Evolutionary conservation across 2,888 invertebrate species (phyloP).

Genomic region (Synanthedon myopaeformis): DNA sequence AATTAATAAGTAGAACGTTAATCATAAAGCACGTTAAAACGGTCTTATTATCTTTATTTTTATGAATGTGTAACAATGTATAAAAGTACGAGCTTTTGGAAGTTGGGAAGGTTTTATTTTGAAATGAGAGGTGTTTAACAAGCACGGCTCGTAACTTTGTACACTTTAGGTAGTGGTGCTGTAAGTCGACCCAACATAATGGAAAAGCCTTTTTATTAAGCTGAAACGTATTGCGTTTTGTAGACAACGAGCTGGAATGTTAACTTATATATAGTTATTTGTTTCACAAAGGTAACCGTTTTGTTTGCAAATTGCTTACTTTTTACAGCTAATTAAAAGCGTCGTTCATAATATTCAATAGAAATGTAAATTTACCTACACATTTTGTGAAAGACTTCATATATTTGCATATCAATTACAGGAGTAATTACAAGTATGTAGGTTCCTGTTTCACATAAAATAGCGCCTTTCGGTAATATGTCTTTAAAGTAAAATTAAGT

Average conservation of each 20-base stretch:
- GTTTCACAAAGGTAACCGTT: too few species aligned
- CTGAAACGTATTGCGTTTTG: slow-evolving; percentile 29
- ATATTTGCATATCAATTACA: too few species aligned
- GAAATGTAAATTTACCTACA: too few species aligned
- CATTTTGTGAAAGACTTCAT: too few species aligned
- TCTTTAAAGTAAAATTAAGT: too few species aligned
- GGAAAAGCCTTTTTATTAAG: slow-evolving; percentile 41
- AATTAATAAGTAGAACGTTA: slow-evolving; percentile 5
- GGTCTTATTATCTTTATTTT: slow-evolving; percentile 19
- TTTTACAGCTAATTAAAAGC: too few species aligned
- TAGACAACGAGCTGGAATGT: slow-evolving; percentile 5
- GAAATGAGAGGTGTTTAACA: slow-evolving; percentile 24
- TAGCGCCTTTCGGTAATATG: too few species aligned
- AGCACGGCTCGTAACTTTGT: slow-evolving; percentile 40
- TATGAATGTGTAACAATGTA: slow-evolving; percentile 31
- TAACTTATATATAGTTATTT: neutral
- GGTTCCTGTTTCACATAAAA: too few species aligned
- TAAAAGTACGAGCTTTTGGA: slow-evolving; percentile 34
- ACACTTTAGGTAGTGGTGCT: slow-evolving; percentile 29
- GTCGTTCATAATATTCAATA: too few species aligned
- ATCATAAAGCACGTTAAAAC: slow-evolving; percentile 14
- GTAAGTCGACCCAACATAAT: slow-evolving; percentile 43
- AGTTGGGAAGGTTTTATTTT: slow-evolving; percentile 41
- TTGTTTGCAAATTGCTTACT: too few species aligned
- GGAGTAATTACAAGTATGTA: too few species aligned